Percentiles rank a stretch among this genome's conserved stretches.
These are phyloP conservation scores for Saguinus imperator DNA, from an alignment of 2,113 vertebrate genomes.

Conservation along the genomic window DNA sequence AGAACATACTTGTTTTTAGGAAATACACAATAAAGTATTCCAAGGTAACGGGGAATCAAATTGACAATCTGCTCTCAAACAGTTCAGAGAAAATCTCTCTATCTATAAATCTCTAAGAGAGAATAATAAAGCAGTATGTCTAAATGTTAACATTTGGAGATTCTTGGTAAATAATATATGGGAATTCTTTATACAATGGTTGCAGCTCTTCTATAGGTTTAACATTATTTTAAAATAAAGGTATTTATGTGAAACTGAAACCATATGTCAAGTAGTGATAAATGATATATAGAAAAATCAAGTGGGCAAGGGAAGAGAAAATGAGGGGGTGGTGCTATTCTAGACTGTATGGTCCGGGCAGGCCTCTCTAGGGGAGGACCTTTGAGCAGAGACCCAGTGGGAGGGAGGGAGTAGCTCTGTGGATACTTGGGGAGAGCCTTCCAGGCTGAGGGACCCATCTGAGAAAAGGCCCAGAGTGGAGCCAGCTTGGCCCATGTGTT, in stretches of 20 bases:
- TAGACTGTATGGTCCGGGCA: too few species aligned
- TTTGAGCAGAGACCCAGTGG: neutral
- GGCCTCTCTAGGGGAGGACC: neutral
- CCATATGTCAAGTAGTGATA: neutral
- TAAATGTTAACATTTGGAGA: neutral
- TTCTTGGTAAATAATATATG: neutral
- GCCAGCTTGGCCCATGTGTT: neutral
- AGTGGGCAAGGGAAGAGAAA: neutral
- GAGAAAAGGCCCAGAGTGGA: neutral
- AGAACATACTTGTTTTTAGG: neutral
- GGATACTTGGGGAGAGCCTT: neutral
- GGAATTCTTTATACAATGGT: neutral
- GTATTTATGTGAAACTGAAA: neutral
- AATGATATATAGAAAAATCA: neutral
- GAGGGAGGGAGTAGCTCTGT: neutral
- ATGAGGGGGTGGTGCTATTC: neutral
- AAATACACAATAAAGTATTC: neutral
- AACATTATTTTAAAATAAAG: conserved; percentile 11
- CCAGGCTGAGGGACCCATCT: neutral
- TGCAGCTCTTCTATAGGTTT: neutral
- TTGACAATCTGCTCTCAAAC: neutral
- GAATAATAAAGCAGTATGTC: neutral
- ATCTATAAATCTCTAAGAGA: neutral
- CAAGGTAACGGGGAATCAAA: neutral
- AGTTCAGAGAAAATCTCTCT: neutral